Percentiles rank a stretch among this genome's conserved stretches.
These are phyloP conservation scores for Clarias gariepinus DNA, from an alignment of 2,113 vertebrate species.

Conservation along the genomic window DNA sequence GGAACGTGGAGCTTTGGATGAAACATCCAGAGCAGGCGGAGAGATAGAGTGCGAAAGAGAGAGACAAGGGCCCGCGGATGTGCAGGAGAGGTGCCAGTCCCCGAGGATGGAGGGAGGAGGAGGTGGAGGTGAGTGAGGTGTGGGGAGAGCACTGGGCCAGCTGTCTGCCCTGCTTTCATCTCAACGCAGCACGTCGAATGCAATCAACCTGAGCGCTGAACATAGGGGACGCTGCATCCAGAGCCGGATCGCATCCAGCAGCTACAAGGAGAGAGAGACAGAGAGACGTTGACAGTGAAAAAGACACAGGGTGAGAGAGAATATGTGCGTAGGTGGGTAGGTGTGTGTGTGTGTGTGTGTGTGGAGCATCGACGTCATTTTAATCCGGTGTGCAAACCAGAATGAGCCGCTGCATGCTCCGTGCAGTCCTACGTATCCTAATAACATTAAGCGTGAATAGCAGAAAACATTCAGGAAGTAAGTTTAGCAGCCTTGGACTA, in stretches of 20 bases:
- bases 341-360: neutral
- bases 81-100: slow-evolving; percentile 37
- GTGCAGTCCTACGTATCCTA: neutral
- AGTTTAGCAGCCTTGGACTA: neutral
- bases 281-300: neutral
- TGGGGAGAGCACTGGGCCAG: slow-evolving; percentile 72
- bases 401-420: neutral
- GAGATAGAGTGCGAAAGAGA: slow-evolving; percentile 59
- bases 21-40: slow-evolving; percentile 56
- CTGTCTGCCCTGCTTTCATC: slow-evolving; percentile 76
- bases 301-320: neutral
- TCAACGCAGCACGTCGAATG: slow-evolving; percentile 64
- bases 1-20: neutral
- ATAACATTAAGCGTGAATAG: neutral
- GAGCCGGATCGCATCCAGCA: slow-evolving; percentile 20
- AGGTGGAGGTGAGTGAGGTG: slow-evolving; percentile 56
- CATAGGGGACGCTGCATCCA: slow-evolving; percentile 55
- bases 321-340: neutral
- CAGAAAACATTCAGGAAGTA: neutral
- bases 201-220: slow-evolving; percentile 73
- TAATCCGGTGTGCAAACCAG: neutral
- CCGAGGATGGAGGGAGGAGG: slow-evolving; percentile 50
- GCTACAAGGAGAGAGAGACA: slow-evolving; percentile 29
- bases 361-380: neutral
- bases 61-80: slow-evolving; percentile 45